Evolutionary conservation across 2,888 invertebrate genomes (phyloP).

Genomic region (Chirona hameri): DNA sequence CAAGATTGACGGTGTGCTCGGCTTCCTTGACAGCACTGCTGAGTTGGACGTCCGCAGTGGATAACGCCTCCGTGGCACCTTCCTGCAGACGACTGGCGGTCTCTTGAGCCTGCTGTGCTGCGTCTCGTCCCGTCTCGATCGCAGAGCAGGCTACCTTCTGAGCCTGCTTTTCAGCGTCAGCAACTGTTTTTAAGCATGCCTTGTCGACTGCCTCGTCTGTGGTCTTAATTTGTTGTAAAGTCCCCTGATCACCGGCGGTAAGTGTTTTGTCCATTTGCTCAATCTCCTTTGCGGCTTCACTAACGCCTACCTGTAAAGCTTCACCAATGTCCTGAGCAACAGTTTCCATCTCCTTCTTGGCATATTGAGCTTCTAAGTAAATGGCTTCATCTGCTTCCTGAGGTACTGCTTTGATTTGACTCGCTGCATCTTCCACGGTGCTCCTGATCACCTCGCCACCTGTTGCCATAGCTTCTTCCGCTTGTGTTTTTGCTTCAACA

Average conservation of each 20-base stretch:
- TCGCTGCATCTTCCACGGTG: slow-evolving; percentile 22
- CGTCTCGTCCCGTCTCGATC: background rate
- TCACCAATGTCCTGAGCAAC: too few relatives aligned
- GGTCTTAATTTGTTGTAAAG: background rate
- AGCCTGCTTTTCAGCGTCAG: background rate
- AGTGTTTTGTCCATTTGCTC: background rate
- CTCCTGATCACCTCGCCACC: background rate
- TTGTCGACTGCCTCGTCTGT: background rate
- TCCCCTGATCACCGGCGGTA: background rate
- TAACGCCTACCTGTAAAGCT: too few relatives aligned
- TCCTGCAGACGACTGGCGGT: too few relatives aligned
- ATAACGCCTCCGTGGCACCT: background rate
- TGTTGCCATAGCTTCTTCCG: too few relatives aligned
- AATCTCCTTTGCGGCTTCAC: background rate
- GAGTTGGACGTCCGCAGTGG: background rate
- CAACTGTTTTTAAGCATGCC: background rate
- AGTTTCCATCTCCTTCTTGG: too few relatives aligned
- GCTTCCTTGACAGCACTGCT: background rate
- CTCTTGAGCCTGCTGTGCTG: background rate
- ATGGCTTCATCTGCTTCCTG: slow-evolving; percentile 5
- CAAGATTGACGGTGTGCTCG: background rate
- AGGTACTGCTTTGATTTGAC: slow-evolving; percentile 13
- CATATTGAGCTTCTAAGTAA: too few relatives aligned
- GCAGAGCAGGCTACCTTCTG: background rate
- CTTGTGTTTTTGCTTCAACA: too few relatives aligned